These are phyloP conservation scores for Dynastes grantii DNA, from an alignment of 2,888 invertebrate genomes.

Conservation along the genomic window DNA sequence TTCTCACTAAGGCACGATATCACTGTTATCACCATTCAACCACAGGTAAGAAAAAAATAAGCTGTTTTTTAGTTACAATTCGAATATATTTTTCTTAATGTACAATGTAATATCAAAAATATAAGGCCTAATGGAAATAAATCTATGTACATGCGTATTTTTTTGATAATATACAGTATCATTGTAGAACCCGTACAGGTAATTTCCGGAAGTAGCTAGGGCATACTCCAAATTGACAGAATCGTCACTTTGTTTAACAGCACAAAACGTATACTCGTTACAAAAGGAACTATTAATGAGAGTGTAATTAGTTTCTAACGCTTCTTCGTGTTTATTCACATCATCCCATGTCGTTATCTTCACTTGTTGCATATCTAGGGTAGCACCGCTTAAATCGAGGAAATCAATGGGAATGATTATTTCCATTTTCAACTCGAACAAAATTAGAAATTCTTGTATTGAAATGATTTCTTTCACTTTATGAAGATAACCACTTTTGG, in stretches of 20 bases:
- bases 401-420: conserved; percentile 20
- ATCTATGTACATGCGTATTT: conserved; percentile 20
- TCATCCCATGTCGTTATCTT: conserved; percentile 8
- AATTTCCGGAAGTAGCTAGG: conserved; percentile 8
- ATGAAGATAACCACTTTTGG: conserved; percentile 28
- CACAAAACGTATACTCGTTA: not conserved
- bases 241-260: not conserved
- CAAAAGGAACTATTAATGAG: not conserved
- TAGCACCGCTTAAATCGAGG: not conserved
- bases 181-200: conserved; percentile 24
- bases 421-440: conserved; percentile 19
- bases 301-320: not conserved
- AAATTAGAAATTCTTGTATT: not conserved
- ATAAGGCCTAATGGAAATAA: conserved; percentile 24
- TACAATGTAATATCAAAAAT: conserved; percentile 16
- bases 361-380: not conserved
- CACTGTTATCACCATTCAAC: too few relatives aligned
- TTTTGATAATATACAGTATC: not conserved
- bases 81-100: conserved; percentile 17
- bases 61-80: too few relatives aligned
- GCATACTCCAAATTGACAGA: not conserved
- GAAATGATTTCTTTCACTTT: not conserved
- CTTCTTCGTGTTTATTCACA: not conserved
- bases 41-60: too few relatives aligned
- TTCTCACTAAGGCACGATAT: too few relatives aligned